These are phyloP conservation scores for Pterobdella sp. DNA, from an alignment of 2,888 invertebrate genomes.

Conservation along the genomic window DNA sequence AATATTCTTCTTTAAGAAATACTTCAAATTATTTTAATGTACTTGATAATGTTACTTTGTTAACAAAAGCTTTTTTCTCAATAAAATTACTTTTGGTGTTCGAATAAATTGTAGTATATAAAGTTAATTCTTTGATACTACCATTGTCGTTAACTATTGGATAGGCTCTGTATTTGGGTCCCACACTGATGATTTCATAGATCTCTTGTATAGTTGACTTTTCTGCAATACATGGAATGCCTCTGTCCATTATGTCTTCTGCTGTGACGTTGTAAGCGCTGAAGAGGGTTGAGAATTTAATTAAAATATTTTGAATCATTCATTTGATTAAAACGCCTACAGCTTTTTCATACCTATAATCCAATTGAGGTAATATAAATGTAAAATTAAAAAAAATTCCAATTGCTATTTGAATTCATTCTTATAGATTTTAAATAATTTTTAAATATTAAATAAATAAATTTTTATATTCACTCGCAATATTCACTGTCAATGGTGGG, in stretches of 20 bases:
- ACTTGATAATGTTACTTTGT: too few relatives aligned
- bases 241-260: slow-evolving; percentile 29
- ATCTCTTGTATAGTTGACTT: slow-evolving; percentile 17
- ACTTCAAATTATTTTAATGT: neutral
- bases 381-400: too few relatives aligned
- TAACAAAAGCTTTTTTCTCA: too few relatives aligned
- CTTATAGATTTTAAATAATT: too few relatives aligned
- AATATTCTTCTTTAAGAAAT: neutral
- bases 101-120: neutral
- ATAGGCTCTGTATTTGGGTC: slow-evolving; percentile 19
- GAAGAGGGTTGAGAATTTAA: neutral
- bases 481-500: slow-evolving; percentile 22
- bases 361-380: too few relatives aligned
- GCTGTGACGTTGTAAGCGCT: slow-evolving; percentile 30
- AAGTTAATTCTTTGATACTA: neutral
- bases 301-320: too few relatives aligned
- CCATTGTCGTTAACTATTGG: slow-evolving; percentile 12
- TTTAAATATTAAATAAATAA: too few relatives aligned
- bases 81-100: too few relatives aligned
- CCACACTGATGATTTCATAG: slow-evolving; percentile 10
- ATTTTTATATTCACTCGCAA: slow-evolving; percentile 23
- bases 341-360: too few relatives aligned
- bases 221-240: slow-evolving; percentile 23
- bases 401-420: too few relatives aligned
- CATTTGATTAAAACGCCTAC: too few relatives aligned